Base-by-base conservation (phyloP, 2,797 vertebrate genomes). In the Lacerta viridis region DNA sequence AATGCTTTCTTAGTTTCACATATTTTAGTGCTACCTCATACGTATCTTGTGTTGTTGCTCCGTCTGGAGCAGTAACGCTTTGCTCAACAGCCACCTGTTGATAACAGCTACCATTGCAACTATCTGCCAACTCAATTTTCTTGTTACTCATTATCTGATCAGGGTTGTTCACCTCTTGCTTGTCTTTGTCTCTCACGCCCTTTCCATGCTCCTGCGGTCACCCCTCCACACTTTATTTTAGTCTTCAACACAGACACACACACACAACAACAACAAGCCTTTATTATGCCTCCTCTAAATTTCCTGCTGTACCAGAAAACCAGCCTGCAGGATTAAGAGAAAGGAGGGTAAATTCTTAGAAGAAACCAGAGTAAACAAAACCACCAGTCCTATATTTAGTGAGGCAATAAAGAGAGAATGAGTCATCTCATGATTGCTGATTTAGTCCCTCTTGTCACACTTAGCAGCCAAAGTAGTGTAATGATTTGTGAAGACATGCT, bases 401-500 rank as follows among this genome's bases (percentile, higher is more conserved):
- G 91, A 92, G 90, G 87, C 88, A 97, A 94, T 95, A 94, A 95
- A 91, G 91, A 94, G 89, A 92, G 84, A 83, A 95, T 94, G 94
- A 98, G 96, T 97, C 96, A 97, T 94, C 89, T 86, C 41, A 94
- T 90, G 93, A 91, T 94, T 95, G 95, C 93, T 89, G 91, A 96
- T 92, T 96, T 87, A 90, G 87, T 83, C 86, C 46, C 92, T 93
- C 91, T 95, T 93, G 92, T 83, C 94, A 96, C 96, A 94, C 95
- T 92, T 94, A 93, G 93, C 50, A 79, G 69, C 90, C 61, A 94
- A 97, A 96, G 96, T 96, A 95, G 95, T 92, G 80, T 93, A 95
- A 96, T 96, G 97, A 94, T 86, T 94, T 89, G 92, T 95, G 93
- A 80, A 74, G 93, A 80, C 64, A 77, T 91, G 93, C 89, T 94